A percentile compares a stretch with the other conserved stretches of the same genome.
phyloP scores from a whole-genome alignment of 2,888 invertebrate species.

The Muschampia plurimacula region DNA sequence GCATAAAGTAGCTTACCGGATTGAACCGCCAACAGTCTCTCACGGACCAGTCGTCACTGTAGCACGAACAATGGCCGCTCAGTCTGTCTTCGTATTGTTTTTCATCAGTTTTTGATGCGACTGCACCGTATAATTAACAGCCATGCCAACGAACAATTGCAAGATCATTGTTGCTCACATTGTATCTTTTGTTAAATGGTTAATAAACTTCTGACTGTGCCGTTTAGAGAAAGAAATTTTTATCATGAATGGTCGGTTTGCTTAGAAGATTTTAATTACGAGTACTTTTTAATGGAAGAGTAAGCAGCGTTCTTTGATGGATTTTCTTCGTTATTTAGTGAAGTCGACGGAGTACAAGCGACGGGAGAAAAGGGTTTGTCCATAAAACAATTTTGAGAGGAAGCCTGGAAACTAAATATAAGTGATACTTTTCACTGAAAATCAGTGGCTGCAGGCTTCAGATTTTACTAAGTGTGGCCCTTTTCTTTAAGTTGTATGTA shows the following conservation, averaged over 20 bases:
- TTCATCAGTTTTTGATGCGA: conserved; percentile 40
- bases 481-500: too few species aligned
- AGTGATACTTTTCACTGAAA: too few species aligned
- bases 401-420: too few species aligned
- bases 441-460: too few species aligned
- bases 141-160: conserved; percentile 34
- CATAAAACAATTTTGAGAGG: too few species aligned
- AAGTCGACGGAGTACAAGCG: neutral
- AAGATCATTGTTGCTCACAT: conserved; percentile 31
- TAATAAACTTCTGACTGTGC: conserved; percentile 22
- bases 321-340: neutral
- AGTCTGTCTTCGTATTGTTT: conserved; percentile 34
- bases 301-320: neutral
- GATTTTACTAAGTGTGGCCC: too few species aligned
- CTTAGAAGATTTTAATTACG: conserved; percentile 7
- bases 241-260: conserved; percentile 1
- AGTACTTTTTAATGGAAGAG: neutral
- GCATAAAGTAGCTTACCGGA: neutral
- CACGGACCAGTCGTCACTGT: conserved; percentile 35
- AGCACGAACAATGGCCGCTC: conserved; percentile 28
- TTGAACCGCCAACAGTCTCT: conserved; percentile 10
- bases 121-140: conserved; percentile 37
- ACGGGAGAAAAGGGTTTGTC: too few species aligned
- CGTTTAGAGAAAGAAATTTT: neutral
- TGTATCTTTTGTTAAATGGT: conserved; percentile 36